These are phyloP conservation scores for Syngnathus typhle DNA, from an alignment of 2,113 vertebrate genomes.

Conservation along the genomic window DNA sequence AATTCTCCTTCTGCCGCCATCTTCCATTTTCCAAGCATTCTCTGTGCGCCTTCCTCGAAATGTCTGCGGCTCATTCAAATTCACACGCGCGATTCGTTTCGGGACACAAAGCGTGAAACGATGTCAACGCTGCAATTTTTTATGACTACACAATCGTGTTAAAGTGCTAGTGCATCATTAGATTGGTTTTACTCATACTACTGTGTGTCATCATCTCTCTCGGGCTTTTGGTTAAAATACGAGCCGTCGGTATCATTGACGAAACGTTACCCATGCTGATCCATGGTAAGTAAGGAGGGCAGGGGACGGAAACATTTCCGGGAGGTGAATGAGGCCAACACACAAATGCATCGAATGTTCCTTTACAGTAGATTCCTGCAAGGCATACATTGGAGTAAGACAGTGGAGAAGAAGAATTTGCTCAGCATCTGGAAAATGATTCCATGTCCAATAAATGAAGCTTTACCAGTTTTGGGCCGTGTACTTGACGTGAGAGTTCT, in stretches of 20 bases:
- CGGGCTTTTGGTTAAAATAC: neutral
- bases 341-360: constrained; percentile 79
- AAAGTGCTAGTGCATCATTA: neutral
- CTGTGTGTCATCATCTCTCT: too few species aligned
- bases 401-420: neutral
- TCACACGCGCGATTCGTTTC: constrained; percentile 3
- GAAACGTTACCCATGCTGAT: constrained; percentile 71
- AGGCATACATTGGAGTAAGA: constrained; percentile 3
- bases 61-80: constrained; percentile 65
- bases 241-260: neutral
- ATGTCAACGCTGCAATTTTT: neutral
- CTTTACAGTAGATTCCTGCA: constrained; percentile 81
- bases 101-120: neutral
- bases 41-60: constrained; percentile 74
- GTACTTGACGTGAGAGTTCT: constrained; percentile 60
- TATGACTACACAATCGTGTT: neutral
- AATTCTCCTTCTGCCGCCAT: constrained; percentile 80
- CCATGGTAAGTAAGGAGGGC: constrained; percentile 86
- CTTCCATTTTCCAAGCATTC: constrained; percentile 78
- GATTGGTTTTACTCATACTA: neutral
- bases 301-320: constrained; percentile 87
- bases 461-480: constrained; percentile 68
- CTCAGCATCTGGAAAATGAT: neutral
- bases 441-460: neutral
- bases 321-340: constrained; percentile 90